Percentiles rank a stretch among this genome's conserved stretches.
These are phyloP conservation scores for Anoura caudifer DNA, from an alignment of 2,113 vertebrate species.

Conservation along the genomic window DNA sequence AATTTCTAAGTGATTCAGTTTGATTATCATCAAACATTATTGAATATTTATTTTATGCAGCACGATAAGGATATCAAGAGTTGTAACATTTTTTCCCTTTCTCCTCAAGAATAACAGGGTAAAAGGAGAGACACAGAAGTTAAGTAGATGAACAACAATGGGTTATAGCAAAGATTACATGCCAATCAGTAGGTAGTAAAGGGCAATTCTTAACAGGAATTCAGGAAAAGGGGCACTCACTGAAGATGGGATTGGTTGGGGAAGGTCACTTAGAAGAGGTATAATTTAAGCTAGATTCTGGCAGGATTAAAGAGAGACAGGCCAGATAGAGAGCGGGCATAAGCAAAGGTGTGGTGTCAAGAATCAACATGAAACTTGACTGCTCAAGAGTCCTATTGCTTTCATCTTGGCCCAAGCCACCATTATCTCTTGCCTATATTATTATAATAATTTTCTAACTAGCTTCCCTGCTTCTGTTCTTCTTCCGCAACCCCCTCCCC, in stretches of 20 bases:
- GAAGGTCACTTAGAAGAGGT: neutral
- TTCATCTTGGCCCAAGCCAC: neutral
- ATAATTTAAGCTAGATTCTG: neutral
- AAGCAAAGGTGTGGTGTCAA: neutral
- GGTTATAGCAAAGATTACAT: neutral
- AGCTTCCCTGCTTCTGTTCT: neutral
- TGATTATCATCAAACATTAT: neutral
- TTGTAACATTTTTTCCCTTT: neutral
- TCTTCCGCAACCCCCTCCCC: neutral
- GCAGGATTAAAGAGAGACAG: neutral
- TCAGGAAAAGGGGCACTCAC: neutral
- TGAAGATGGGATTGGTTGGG: neutral
- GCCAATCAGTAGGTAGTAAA: neutral
- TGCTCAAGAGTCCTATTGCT: neutral
- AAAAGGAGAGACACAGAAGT: neutral
- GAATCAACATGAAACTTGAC: neutral
- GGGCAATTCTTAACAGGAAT: neutral
- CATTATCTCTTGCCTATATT: neutral
- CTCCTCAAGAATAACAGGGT: neutral
- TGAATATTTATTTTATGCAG: neutral
- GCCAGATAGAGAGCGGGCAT: neutral
- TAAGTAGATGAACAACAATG: neutral
- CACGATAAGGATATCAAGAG: neutral
- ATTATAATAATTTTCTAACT: neutral
- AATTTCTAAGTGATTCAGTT: neutral